Conservation (phyloP, 2,797 vertebrate species). For the Ptychobarbus kaznakovi region DNA sequence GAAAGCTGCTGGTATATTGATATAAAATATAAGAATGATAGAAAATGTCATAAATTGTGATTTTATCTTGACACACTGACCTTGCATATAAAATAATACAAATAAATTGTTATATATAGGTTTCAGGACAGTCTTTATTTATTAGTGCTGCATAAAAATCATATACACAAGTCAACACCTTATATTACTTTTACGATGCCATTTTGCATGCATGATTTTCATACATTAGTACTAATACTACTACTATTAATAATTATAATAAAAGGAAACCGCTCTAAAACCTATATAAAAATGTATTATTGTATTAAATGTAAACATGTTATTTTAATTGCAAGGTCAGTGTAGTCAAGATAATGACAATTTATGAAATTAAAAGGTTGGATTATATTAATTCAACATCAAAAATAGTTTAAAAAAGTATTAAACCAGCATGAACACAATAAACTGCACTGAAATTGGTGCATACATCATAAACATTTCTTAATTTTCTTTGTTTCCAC, state of each 20-base stretch:
- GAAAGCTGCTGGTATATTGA: not conserved
- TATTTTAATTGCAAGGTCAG: not conserved
- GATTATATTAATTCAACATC: not conserved
- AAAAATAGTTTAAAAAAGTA: not conserved
- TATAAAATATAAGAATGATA: not conserved
- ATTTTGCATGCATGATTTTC: not conserved
- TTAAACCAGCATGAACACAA: too few species aligned
- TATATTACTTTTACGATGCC: not conserved
- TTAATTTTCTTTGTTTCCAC: not conserved
- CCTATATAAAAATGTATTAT: not conserved
- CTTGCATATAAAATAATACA: not conserved
- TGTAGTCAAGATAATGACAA: not conserved
- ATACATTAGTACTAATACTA: not conserved
- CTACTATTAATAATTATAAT: not conserved
- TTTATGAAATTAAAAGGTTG: not conserved
- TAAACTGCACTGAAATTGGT: not conserved
- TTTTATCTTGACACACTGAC: not conserved
- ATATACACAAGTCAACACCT: not conserved
- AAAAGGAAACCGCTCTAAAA: not conserved
- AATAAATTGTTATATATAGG: not conserved
- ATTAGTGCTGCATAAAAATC: not conserved
- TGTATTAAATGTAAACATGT: not conserved
- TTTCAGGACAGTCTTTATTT: not conserved
- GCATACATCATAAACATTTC: not conserved
- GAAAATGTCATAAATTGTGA: not conserved